Base-by-base conservation (phyloP, 2,113 vertebrate species). In the Eupsittula cactorum region DNA sequence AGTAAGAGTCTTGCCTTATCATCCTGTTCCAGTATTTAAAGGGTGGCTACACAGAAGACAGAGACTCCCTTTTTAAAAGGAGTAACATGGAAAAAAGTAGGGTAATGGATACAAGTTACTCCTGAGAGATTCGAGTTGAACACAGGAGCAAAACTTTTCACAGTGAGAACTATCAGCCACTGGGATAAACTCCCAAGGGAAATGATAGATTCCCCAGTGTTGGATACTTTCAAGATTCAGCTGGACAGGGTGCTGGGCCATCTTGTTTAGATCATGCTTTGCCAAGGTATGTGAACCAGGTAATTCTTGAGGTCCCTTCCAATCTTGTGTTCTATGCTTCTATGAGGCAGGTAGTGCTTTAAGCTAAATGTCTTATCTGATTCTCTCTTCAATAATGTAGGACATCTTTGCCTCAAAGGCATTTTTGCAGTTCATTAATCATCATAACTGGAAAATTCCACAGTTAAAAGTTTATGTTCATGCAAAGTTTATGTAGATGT, bases 401-500 rank as follows among this genome's bases (percentile, higher is more conserved):
- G 81, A 64, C 67, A 87, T 44, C 4, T 41, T 90, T 83, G 49
- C 68, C 71, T 37, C 1, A 0, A 78, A 94, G 35, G 27, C 21
- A 70, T 62, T 91, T 84, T 41, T 90, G 49, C 18, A 85, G 60
- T 63, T 93, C n/a, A 90, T 86, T 95, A 60, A 81, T 85, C 83
- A 83, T 35, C 7, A 1, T 35, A 82, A 42, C 25, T 28, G 23
- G 20, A 84, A 94, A 86, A 77, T 47, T 85, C 37, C 29, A 41
- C 57, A 74, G 16, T 52, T 79, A 70, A 71, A 88, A 28, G 31
- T 60, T 86, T 76, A 84, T 3, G 3, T 63, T 86, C 86, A 71
- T 53, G 35, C 19, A 70, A 68, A 69, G 24, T 78, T 78, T 77
- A 64, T 71, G 41, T 6, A 63, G 37, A n/a, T 75, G 25, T 65